Evolutionary conservation across 2,113 vertebrate species (phyloP), one percentile per base, ranked within the genome.

Genomic region (Brachypodius melanocephalos): DNA sequence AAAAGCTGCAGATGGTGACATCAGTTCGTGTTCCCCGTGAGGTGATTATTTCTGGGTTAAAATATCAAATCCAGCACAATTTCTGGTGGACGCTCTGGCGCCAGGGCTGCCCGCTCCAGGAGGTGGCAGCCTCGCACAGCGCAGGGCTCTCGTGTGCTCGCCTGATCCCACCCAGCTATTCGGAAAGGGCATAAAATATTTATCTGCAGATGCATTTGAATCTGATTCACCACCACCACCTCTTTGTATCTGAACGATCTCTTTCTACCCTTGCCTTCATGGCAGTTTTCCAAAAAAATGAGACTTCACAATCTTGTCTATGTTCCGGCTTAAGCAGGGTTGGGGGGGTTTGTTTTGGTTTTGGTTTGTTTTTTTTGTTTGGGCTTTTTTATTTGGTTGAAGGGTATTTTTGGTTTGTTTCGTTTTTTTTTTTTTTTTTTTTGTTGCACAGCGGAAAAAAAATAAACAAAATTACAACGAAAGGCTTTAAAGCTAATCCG

Each of bases 81-180:
- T 5, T 38, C 68, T 38, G 59, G 22, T 16, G 34, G 45, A 10
- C 66, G 16, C 24, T 24, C 26, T 46, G 38, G 52, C 7, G 8
- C 15, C 3, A 1, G 75, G 57, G 51, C 88, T 79, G 81, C 67
- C 72, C 85, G 6, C 25, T 67, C 96, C 96, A 95, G 95, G 82
- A 96, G 95, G 52, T 96, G 96, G 90, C 96, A 97, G 93, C 72
- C 92, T 95, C 5, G 16, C 75, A 96, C 68, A 97, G 68, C 22
- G 0, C 79, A 71, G 83, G 62, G 38, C 40, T 81, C 95, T 45
- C 17, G 0, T 48, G 45, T 25, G n/a, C 71, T 79, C 0, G 0
- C 21, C 82, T 71, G 32, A 71, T 88, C 67, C 61, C 89, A 59
- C 87, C 65, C 89, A 75, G 73, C 80, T 31, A 17, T 34, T 89